Base-by-base conservation (phyloP, 2,113 vertebrate species). In the Siniperca chuatsi region DNA sequence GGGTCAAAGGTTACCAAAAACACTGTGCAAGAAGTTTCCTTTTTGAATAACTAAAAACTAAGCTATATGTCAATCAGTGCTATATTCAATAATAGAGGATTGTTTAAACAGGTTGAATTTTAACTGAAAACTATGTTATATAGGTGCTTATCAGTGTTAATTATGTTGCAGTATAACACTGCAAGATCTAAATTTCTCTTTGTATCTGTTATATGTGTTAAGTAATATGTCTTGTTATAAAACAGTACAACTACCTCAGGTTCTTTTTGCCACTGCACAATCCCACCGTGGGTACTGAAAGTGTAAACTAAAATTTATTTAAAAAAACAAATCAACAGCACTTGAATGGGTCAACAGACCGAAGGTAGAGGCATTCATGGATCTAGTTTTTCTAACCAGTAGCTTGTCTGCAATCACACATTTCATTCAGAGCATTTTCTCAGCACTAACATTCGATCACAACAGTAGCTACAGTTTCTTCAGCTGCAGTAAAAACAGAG, bases 291-390 rank as follows among this genome's bases (percentile, higher is more conserved):
- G 21, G 23, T 44, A 29, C 21, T 25, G 1, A 37, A 78, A 61
- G 48, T 83, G 7, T 82, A 75, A 77, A 79, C 52, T 55, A 55
- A 83, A 54, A 65, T 70, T 1, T 60, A 61, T 71, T 62, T 75
- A 23, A 64, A 60, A 68, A 61, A 48, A 21, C 21, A 61, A 74
- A 67, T 20, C 25, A 75, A 67, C 33, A 29, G 16, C 66, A 44
- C 29, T 69, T 71, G 20, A 61, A 52, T 20, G 10, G 33, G 13
- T 62, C 15, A 5, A 48, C 61, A 25, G 18, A 54, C 29, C 50
- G 40, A 69, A 21, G 62, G 8, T 7, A 37, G 33, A 75, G 18
- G 55, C 23, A 54, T 12, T 66, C 61, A 54, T 52, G 1, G 44
- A 11, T 65, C 68, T 50, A 71, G 60, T 73, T 74, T 61, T 37